phyloP scores from a whole-genome alignment of 2,797 vertebrate genomes.

The Labeo calbasu region DNA sequence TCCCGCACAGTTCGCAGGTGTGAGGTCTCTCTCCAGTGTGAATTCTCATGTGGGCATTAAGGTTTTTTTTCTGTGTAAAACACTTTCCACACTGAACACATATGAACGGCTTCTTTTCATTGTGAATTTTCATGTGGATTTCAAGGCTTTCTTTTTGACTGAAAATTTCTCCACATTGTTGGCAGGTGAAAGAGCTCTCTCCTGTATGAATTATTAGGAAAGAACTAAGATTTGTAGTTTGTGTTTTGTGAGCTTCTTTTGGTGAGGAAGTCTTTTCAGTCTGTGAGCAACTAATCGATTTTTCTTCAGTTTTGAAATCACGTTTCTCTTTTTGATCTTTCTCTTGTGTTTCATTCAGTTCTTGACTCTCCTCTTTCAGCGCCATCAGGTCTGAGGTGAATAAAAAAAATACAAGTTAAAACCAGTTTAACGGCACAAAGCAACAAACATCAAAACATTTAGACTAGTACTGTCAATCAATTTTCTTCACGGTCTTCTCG shows the following conservation, averaged over 20 bases:
- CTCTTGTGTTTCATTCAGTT: neutral
- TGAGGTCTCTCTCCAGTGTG: neutral
- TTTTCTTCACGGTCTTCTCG: too few relatives aligned
- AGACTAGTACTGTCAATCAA: too few relatives aligned
- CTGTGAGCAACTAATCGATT: neutral
- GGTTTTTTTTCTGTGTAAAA: neutral
- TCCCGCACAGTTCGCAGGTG: neutral
- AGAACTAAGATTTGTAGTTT: neutral
- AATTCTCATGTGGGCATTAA: neutral
- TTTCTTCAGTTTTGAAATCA: neutral
- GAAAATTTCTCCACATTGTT: neutral
- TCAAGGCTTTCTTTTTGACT: neutral
- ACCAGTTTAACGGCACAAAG: neutral
- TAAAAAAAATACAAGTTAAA: neutral
- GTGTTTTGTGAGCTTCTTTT: neutral
- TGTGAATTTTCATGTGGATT: neutral
- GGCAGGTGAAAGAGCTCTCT: neutral
- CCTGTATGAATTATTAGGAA: too few relatives aligned
- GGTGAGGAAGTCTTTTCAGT: neutral
- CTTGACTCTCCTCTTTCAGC: neutral
- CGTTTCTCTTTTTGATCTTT: neutral
- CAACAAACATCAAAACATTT: neutral
- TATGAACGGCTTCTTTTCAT: neutral
- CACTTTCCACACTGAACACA: neutral
- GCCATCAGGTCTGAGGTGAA: neutral